phyloP scores from a whole-genome alignment of 2,113 vertebrate species.

The Coptodon bakossiorum region DNA sequence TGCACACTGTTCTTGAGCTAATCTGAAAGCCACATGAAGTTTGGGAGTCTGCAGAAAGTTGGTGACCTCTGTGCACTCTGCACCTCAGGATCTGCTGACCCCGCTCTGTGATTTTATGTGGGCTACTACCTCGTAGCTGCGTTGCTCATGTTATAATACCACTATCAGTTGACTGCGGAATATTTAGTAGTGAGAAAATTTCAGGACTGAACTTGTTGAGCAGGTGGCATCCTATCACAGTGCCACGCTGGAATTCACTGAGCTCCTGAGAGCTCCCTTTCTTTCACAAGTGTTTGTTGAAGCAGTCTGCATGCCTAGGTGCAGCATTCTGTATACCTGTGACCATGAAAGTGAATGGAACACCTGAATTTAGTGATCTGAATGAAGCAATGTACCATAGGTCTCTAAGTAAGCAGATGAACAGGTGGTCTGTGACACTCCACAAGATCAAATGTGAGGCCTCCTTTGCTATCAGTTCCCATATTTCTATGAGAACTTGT shows the following conservation, averaged over 20 bases:
- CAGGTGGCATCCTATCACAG: background rate
- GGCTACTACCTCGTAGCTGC: background rate
- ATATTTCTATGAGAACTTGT: constrained; percentile 26
- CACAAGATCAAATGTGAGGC: constrained; percentile 1
- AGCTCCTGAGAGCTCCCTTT: background rate
- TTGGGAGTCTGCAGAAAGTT: background rate
- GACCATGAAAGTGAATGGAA: background rate
- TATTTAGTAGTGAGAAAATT: background rate
- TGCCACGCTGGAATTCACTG: background rate
- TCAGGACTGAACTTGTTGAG: background rate
- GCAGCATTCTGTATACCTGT: background rate
- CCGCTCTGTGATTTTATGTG: background rate
- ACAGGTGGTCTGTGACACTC: background rate
- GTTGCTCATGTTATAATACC: background rate
- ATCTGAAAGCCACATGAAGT: background rate
- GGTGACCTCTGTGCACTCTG: background rate
- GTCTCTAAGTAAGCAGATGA: background rate
- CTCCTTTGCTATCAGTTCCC: constrained; percentile 2
- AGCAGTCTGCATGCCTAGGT: background rate
- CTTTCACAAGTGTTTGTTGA: background rate
- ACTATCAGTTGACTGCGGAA: background rate
- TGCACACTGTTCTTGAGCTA: background rate
- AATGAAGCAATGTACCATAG: background rate
- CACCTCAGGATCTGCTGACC: background rate
- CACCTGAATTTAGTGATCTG: background rate